A percentile compares a stretch with the other conserved stretches of the same genome.
Conservation (phyloP, 2,113 vertebrate genomes). For the Phylloscopus trochilus region DNA sequence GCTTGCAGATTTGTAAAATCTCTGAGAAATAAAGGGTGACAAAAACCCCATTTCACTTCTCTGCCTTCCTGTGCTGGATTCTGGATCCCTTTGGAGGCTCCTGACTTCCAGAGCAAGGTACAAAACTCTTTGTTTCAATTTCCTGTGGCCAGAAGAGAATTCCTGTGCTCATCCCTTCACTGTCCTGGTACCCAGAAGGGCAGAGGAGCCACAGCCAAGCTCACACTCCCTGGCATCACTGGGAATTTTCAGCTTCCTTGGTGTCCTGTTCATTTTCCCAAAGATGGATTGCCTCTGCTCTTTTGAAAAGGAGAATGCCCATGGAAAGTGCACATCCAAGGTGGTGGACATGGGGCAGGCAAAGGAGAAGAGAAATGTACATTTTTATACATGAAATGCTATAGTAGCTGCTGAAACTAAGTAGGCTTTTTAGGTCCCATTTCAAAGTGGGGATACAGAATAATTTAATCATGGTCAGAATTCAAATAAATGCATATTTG, state of each 20-base stretch:
- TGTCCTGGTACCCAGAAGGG: neutral
- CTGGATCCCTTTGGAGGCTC: neutral
- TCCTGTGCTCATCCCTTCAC: neutral
- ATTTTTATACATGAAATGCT: neutral
- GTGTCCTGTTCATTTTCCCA: neutral
- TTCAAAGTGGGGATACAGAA: neutral
- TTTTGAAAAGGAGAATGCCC: neutral
- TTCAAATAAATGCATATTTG: neutral
- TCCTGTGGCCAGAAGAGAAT: neutral
- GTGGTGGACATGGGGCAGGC: too few relatives aligned
- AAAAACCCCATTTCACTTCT: neutral
- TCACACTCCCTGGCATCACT: neutral
- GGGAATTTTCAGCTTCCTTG: neutral
- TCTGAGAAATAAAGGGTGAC: neutral
- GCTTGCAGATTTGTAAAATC: neutral
- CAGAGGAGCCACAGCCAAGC: neutral
- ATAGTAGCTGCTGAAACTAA: neutral
- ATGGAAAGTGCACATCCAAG: neutral
- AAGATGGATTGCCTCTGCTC: neutral
- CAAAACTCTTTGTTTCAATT: neutral
- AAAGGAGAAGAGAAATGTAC: neutral
- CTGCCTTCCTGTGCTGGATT: neutral
- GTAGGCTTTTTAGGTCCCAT: neutral
- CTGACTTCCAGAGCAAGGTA: neutral
- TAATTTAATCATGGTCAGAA: neutral